Evolutionary conservation across 1,140 invertebrate species (phyloP), one percentile per base, ranked within the genome.

Genomic region (Pentalonia nigronervosa): DNA sequence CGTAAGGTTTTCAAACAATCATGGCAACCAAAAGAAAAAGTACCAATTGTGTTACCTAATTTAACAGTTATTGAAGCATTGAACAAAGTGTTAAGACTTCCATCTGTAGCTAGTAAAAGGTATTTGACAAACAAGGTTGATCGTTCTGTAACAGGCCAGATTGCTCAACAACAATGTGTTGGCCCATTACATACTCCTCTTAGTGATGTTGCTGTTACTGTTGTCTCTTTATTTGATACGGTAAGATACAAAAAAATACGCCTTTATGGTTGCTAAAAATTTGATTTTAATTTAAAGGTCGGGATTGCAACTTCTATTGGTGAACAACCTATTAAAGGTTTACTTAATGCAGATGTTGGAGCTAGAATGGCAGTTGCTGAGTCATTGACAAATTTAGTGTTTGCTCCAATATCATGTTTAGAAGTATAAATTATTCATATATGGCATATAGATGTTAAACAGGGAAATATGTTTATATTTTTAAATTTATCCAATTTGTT

Each of bases 161-260:
- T 99, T 87, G 99, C 98, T 8, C 99, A 99, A 95, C 99, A 99
- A 94, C 99, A 99, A 95, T 99, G 99, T 95, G 98, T 99, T 89
- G 99, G 99, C 6, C 98, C 99, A 1, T 95, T 99, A 3, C 99
- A 99, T 95, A 99, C 98, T 17, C 99, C 99, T 6, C 95, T 99
- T 14, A 98, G 99, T 21, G 98, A 99, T 95, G 98, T 98, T 93
- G 99, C 98, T 2, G 97, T 99, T n/a, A 97, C 98, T 30, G 98
- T 98, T 9, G 96, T 99, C 30, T 98, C 97, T 3, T 96, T 97
- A 95, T 96, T 96, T 94, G 96, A 96, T 60, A 95, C 95, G 6
- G 96, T 96, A 94, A 95, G 30, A 95, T 95, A 86, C 81, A 91
- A 90, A 88, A 93, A n/a, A 87, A 30, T 83, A 41, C 20, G 7